Percentiles rank a stretch among this genome's conserved stretches.
Conservation (phyloP, 2,888 invertebrate genomes). For the Lasioglossum vierecki region DNA sequence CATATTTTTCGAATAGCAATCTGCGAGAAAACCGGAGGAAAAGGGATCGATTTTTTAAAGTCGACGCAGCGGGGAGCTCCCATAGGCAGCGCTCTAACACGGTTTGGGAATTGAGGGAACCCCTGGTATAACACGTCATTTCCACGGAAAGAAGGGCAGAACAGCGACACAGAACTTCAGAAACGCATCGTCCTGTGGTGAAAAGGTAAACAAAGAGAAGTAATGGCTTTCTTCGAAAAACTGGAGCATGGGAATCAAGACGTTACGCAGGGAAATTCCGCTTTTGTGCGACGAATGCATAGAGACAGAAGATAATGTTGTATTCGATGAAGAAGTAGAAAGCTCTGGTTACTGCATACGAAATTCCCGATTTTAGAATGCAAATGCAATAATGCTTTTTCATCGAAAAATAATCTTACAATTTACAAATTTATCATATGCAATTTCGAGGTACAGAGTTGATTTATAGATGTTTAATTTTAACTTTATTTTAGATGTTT, state of each 20-base stretch:
- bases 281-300: not conserved
- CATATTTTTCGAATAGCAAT: not conserved
- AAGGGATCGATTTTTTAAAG: not conserved
- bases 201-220: not conserved
- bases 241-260: not conserved
- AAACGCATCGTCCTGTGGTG: not conserved
- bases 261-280: not conserved
- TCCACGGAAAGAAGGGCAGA: not conserved
- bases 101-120: constrained; percentile 4
- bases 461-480: too few species aligned
- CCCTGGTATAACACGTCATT: not conserved
- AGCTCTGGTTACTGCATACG: not conserved
- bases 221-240: not conserved
- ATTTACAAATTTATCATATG: not conserved
- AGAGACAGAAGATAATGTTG: not conserved
- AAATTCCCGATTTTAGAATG: not conserved
- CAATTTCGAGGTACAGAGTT: too few species aligned
- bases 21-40: not conserved
- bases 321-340: not conserved
- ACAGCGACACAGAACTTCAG: not conserved
- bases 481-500: too few species aligned
- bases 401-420: not conserved
- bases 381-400: not conserved
- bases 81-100: not conserved
- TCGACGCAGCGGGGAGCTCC: not conserved